Evolutionary conservation across 1,140 invertebrate genomes (phyloP).

Genomic region (Carposina sasakii): DNA sequence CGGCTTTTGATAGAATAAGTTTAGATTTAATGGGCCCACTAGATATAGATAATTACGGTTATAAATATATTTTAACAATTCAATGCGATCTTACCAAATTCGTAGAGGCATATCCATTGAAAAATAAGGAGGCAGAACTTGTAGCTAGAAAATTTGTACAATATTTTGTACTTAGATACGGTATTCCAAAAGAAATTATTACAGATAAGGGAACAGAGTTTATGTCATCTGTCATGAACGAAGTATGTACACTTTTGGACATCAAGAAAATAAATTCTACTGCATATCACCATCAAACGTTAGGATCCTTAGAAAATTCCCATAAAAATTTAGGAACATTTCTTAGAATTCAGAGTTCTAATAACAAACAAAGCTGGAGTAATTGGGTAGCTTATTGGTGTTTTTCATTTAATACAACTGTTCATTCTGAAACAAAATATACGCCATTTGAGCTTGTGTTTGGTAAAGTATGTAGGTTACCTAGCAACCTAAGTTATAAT

Average conservation of each 20-base stretch:
- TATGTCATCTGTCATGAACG: background rate
- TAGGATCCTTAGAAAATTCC: conserved; percentile 4
- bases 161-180: conserved; percentile 10
- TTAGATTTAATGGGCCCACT: conserved; percentile 3
- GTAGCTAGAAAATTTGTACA: conserved; percentile 17
- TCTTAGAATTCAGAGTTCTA: background rate
- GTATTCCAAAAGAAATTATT: conserved; percentile 4
- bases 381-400: background rate
- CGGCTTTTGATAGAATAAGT: conserved; percentile 1
- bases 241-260: conserved; percentile 2
- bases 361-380: background rate
- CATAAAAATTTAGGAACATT: conserved; percentile 1
- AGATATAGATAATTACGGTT: background rate
- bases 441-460: conserved; percentile 6
- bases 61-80: background rate
- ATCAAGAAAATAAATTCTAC: background rate
- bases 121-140: conserved; percentile 15
- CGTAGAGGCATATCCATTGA: conserved; percentile 21
- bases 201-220: conserved; percentile 4
- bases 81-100: conserved; percentile 19
- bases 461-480: background rate
- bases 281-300: conserved; percentile 1
- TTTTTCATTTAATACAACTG: background rate
- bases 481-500: background rate
- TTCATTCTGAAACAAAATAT: conserved; percentile 3